Conservation (phyloP, 2,797 vertebrate genomes). For the Odontamblyopus lacepedii region DNA sequence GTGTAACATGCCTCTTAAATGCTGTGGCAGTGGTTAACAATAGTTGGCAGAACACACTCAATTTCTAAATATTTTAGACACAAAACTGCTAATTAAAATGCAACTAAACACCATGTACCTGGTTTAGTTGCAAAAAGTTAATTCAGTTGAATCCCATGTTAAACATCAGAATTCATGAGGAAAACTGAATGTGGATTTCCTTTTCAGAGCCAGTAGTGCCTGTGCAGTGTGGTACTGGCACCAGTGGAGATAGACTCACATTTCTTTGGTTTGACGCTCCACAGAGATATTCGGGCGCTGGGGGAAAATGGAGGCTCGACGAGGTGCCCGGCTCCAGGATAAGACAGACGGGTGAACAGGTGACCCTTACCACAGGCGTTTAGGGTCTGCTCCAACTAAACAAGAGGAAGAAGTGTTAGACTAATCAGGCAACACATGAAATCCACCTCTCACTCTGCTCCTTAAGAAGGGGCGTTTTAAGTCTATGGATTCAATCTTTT, state of each 20-base stretch:
- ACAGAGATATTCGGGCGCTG: slow-evolving; percentile 45
- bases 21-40: no score
- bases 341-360: slow-evolving; percentile 69
- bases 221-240: not conserved
- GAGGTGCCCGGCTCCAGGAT: slow-evolving; percentile 82
- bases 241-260: slow-evolving; percentile 31
- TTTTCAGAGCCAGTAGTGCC: not conserved
- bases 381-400: slow-evolving; percentile 61
- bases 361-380: slow-evolving; percentile 60
- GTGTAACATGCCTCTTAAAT: no score
- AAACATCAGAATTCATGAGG: not conserved
- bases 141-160: no score
- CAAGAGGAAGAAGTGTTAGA: slow-evolving; percentile 7
- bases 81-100: no score
- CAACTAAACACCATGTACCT: no score
- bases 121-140: no score
- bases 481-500: no score
- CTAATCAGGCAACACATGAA: not conserved
- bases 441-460: no score
- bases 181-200: not conserved
- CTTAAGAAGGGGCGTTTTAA: no score
- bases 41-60: no score
- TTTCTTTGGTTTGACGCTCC: slow-evolving; percentile 57
- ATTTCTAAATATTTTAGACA: no score
- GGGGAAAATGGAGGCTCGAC: slow-evolving; percentile 82